Evolutionary conservation across 2,797 vertebrate species (phyloP).

Genomic region (Anomalospiza imberbis): DNA sequence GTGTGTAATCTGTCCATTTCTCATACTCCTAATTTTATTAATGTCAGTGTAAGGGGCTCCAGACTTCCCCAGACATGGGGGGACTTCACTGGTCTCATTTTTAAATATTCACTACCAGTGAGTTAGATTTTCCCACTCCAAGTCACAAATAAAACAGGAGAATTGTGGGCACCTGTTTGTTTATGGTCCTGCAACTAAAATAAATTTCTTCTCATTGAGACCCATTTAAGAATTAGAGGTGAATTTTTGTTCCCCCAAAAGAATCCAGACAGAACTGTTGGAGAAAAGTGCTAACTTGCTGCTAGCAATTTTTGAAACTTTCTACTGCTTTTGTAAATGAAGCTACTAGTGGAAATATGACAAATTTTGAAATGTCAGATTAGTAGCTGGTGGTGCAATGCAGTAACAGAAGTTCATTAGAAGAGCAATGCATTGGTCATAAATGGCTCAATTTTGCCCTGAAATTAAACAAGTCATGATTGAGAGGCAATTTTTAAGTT

Average conservation of each 20-base stretch:
- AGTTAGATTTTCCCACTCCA: slow-evolving; percentile 28
- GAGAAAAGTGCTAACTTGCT: not conserved
- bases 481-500: not conserved
- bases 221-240: not conserved
- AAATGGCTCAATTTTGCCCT: not conserved
- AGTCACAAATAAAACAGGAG: slow-evolving; percentile 4
- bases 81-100: not conserved
- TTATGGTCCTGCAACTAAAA: slow-evolving; percentile 52
- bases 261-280: slow-evolving; percentile 26
- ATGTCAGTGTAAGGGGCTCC: not conserved
- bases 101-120: not conserved
- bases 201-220: slow-evolving; percentile 11
- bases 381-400: not conserved
- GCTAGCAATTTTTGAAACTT: slow-evolving; percentile 12
- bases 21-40: not conserved
- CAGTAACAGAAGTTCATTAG: slow-evolving; percentile 18
- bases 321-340: slow-evolving; percentile 7
- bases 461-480: not conserved
- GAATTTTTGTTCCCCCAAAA: slow-evolving; percentile 35
- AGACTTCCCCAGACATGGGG: not conserved
- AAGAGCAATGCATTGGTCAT: not conserved
- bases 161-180: slow-evolving; percentile 36
- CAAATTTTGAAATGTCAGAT: slow-evolving; percentile 54
- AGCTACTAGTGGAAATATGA: slow-evolving; percentile 39
- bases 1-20: not conserved